Conservation (phyloP, 2,888 invertebrate genomes). For the Synanthedon vespiformis region DNA sequence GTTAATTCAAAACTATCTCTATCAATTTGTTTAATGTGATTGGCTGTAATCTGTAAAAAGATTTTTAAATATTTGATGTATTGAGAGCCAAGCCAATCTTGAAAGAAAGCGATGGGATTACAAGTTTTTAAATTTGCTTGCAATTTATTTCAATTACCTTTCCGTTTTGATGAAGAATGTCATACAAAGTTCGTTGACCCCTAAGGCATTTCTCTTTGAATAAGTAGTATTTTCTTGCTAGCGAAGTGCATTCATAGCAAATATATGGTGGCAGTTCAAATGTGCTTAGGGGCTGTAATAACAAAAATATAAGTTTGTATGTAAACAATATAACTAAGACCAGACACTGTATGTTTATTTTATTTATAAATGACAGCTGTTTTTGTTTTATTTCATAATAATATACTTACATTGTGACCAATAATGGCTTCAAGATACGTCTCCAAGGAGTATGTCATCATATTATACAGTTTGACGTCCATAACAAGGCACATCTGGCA, state of each 20-base stretch:
- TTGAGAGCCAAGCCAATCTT: no score
- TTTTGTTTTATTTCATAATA: no score
- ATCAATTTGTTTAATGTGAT: conserved; percentile 24
- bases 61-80: no score
- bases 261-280: conserved; percentile 30
- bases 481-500: conserved; percentile 48
- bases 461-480: conserved; percentile 38
- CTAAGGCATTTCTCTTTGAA: conserved; percentile 39
- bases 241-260: conserved; percentile 42
- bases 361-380: no score
- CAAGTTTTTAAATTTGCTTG: neutral
- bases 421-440: conserved; percentile 35
- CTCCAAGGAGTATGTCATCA: conserved; percentile 32
- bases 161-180: conserved; percentile 27
- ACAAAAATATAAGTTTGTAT: no score
- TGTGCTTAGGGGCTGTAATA: conserved; percentile 21
- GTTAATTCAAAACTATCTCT: conserved; percentile 18
- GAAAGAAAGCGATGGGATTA: no score
- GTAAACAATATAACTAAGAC: no score
- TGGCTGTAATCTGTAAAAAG: conserved; percentile 20
- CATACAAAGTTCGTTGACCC: conserved; percentile 33
- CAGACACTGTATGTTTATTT: no score
- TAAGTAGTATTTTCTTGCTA: conserved; percentile 36
- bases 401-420: conserved; percentile 37
- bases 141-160: conserved; percentile 23